These are phyloP conservation scores for Andrena chrysosceles DNA, from an alignment of 2,888 invertebrate species.

Conservation along the genomic window DNA sequence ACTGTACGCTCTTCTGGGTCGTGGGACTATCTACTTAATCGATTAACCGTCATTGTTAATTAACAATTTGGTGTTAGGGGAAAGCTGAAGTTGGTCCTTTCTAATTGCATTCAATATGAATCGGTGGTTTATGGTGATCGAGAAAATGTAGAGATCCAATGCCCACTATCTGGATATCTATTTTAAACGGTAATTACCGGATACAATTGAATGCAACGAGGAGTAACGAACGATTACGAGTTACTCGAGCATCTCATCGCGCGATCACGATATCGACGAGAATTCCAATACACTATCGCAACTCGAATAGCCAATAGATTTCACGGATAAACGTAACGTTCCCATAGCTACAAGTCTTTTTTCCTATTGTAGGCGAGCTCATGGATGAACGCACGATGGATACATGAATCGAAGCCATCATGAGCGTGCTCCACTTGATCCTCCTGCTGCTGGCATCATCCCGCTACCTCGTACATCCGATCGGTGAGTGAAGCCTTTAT, in stretches of 20 bases:
- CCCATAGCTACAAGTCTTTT: not conserved
- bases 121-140: no score
- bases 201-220: not conserved
- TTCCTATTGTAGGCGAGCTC: slow-evolving; percentile 57
- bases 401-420: slow-evolving; percentile 66
- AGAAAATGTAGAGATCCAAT: no score
- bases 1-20: not conserved
- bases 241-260: not conserved
- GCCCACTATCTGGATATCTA: no score
- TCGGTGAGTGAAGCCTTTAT: slow-evolving; percentile 66
- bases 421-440: slow-evolving; percentile 72
- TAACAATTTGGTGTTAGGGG: not conserved
- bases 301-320: not conserved
- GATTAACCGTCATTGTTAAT: not conserved
- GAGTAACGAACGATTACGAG: not conserved
- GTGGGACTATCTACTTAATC: slow-evolving; percentile 6
- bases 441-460: slow-evolving; percentile 68
- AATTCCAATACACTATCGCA: not conserved
- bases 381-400: slow-evolving; percentile 65
- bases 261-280: not conserved
- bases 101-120: no score
- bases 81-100: no score
- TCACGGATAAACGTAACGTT: not conserved
- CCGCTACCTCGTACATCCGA: slow-evolving; percentile 66
- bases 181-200: no score